Conservation (phyloP, 2,113 vertebrate species). For the Arvicanthis niloticus region DNA sequence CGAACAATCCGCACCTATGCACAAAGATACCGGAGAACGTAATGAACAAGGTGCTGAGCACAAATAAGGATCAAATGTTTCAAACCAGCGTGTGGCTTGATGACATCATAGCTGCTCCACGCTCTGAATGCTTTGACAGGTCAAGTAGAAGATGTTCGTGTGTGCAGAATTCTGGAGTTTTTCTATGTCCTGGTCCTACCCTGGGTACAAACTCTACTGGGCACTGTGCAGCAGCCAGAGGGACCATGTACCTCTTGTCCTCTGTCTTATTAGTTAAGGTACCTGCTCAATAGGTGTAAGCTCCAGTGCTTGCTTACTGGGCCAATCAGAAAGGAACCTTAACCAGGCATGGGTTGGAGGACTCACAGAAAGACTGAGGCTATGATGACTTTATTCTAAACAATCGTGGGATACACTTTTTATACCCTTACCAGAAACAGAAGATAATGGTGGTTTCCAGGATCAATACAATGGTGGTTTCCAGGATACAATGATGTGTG, state of each 20-base stretch:
- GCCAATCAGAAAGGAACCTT: neutral
- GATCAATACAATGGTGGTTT: neutral
- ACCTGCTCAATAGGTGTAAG: accelerated
- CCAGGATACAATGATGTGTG: neutral
- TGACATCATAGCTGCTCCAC: neutral
- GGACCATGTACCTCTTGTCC: accelerated
- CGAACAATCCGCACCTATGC: neutral
- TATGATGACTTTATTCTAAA: neutral
- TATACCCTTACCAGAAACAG: neutral
- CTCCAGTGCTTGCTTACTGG: neutral
- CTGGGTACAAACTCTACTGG: neutral
- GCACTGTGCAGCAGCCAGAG: neutral
- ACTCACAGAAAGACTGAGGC: neutral
- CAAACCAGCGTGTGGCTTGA: neutral
- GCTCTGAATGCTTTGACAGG: neutral
- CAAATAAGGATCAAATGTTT: neutral
- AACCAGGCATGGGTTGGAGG: neutral
- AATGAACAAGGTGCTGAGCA: accelerated
- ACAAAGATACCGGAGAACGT: neutral
- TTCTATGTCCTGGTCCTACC: neutral
- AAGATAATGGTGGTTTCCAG: neutral
- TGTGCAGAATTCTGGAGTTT: neutral
- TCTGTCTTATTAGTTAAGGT: neutral
- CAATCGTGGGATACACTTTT: no score
- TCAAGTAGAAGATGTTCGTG: neutral